Percentiles rank a stretch among this genome's conserved stretches.
Conservation (phyloP, 2,888 invertebrate species). For the Drosophila helvetica region DNA sequence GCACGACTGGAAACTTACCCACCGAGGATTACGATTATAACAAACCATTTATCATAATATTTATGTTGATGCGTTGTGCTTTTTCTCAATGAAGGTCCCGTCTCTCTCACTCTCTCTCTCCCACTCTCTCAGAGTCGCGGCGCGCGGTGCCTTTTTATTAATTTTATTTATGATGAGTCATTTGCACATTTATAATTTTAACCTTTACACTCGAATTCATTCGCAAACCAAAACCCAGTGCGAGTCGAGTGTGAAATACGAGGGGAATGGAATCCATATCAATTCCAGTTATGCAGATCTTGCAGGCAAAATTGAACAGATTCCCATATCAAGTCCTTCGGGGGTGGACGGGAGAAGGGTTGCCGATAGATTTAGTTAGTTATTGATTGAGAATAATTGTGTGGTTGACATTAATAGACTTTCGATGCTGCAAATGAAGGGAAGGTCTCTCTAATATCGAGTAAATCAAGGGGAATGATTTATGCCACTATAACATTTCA, state of each 20-base stretch:
- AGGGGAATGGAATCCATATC: conserved; percentile 33
- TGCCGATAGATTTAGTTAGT: not conserved
- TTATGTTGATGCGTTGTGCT: conserved; percentile 82
- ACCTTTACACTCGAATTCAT: conserved; percentile 83
- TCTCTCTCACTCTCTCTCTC: conserved; percentile 2
- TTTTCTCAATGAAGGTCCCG: conserved; percentile 82
- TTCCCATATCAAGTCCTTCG: conserved; percentile 5
- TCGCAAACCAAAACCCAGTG: conserved; percentile 56
- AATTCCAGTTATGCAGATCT: conserved; percentile 17
- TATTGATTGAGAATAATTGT: conserved; percentile 15
- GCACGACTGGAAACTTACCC: conserved; percentile 81
- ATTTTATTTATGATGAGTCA: conserved; percentile 84
- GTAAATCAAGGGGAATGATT: not conserved
- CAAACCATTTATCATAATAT: conserved; percentile 83
- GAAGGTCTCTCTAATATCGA: not conserved
- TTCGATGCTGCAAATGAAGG: not conserved
- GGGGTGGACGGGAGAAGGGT: conserved; percentile 1
- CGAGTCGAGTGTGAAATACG: conserved; percentile 39
- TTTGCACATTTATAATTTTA: conserved; percentile 83
- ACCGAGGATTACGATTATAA: conserved; percentile 82
- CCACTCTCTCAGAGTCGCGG: conserved; percentile 25
- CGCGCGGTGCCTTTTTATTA: conserved; percentile 77
- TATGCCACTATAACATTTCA: not conserved
- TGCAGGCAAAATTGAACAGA: conserved; percentile 1
- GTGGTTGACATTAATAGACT: conserved; percentile 24